Conservation (phyloP, 2,113 vertebrate genomes). For the Marcusenius ussheri region DNA sequence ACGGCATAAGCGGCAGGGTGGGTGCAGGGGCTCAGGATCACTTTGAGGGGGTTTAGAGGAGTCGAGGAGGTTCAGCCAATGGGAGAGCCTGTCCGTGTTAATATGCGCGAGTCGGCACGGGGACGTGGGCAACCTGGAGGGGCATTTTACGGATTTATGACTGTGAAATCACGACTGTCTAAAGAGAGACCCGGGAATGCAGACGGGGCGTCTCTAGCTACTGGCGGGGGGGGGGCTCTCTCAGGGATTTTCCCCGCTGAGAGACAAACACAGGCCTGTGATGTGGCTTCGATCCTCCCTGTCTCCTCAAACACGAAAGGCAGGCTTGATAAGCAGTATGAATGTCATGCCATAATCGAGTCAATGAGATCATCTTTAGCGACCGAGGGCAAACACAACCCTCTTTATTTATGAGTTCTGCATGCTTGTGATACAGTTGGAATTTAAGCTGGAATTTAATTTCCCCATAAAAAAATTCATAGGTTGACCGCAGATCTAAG, state of each 20-base stretch:
- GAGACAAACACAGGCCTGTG: background rate
- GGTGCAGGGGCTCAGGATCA: background rate
- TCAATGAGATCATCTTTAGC: background rate
- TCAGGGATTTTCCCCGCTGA: background rate
- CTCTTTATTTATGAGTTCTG: background rate
- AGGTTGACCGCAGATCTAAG: too few relatives aligned
- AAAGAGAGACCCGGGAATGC: background rate
- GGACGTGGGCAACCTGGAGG: slow-evolving; percentile 21
- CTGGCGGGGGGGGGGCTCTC: background rate
- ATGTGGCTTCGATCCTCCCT: background rate
- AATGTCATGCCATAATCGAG: background rate
- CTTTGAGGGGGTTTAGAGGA: background rate
- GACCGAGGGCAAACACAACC: too few relatives aligned
- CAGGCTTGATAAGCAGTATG: background rate
- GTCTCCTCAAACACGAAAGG: background rate
- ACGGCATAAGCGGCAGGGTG: background rate
- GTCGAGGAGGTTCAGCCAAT: background rate
- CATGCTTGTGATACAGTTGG: background rate
- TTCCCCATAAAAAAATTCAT: background rate
- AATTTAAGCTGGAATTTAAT: background rate
- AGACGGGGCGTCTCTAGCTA: background rate
- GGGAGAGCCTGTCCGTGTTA: background rate
- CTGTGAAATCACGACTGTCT: slow-evolving; percentile 39
- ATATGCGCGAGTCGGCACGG: slow-evolving; percentile 6
- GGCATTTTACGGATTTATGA: slow-evolving; percentile 33